Percentiles rank a stretch among this genome's conserved stretches.
phyloP scores from a whole-genome alignment of 2,888 invertebrate species.

The Isoperla grammatica region DNA sequence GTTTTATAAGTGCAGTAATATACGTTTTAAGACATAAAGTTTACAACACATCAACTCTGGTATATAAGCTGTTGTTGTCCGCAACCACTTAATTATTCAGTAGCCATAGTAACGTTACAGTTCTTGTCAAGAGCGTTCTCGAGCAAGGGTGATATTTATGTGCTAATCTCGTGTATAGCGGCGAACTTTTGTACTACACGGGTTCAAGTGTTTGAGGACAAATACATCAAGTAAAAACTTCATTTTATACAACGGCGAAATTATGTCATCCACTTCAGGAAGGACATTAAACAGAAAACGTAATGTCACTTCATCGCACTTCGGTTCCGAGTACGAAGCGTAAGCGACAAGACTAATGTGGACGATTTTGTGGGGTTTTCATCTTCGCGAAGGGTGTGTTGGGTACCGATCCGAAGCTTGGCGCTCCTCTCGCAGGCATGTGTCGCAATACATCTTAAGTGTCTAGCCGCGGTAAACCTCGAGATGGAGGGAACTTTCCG shows the following conservation, averaged over 20 bases:
- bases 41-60: no score
- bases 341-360: background rate
- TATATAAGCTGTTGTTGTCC: no score
- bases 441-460: constrained; percentile 1
- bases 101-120: no score
- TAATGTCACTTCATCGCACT: background rate
- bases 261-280: background rate
- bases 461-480: constrained; percentile 1
- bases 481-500: background rate
- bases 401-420: background rate
- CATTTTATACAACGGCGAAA: background rate
- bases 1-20: no score
- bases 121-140: no score
- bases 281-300: background rate
- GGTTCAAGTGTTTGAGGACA: no score
- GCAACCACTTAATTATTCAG: no score
- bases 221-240: no score
- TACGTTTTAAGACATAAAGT: no score
- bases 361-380: background rate
- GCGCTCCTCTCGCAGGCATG: background rate
- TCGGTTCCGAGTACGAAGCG: background rate
- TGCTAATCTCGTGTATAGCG: background rate
- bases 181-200: background rate
- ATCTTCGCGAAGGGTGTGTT: background rate
- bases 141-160: background rate